Base-by-base conservation (phyloP, 92 coral and sea anemone genomes). In the Porites evermanni region DNA sequence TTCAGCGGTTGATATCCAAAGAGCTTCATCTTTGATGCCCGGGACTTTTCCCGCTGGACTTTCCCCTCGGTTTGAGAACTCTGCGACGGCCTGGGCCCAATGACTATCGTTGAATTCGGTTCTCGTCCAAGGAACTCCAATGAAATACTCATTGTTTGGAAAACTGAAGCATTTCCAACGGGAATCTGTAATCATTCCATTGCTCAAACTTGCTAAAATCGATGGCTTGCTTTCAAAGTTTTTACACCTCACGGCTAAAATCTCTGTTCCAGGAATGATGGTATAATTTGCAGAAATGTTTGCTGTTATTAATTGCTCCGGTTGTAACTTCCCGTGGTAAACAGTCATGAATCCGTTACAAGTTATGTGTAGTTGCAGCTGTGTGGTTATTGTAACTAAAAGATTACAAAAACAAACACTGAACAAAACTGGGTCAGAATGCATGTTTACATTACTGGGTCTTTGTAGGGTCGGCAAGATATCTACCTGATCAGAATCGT, bases 1-100 rank as follows among this genome's bases (percentile, higher is more conserved):
- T 52, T 73, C 61, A 50, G 61, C 29, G 32, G 78, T 73, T 51
- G 78, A 73, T 51, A 73, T 51, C 78, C 78, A 73, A 19, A 73
- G 18, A 0, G 78, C 78, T 18, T 50, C 78, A 16, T 52, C 63
- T 2, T 32, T 73, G 7, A 73, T 73, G 53, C 16, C 78, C 19
- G 29, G 16, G 78, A 51, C 26, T 13, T 51, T 73, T 73, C 78
- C 78, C 61, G 38, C 8, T 12, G 8, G 78, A 73, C 52, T 73
- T 4, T 17, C 78, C 12, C 18, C 78, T 73, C 18, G 61, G 4
- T 73, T 73, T 11, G 78, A 19, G 9, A 51, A 53, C 5, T 5
- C 54, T 4, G 78, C 63, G 29, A 73, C 24, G 32, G 63, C 78
- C 78, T 73, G 78, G 6, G 77, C 60, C 77, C 61, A 73, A 13